These are phyloP conservation scores for Ooceraea biroi DNA, from an alignment of 1,140 invertebrate genomes.

Conservation along the genomic window DNA sequence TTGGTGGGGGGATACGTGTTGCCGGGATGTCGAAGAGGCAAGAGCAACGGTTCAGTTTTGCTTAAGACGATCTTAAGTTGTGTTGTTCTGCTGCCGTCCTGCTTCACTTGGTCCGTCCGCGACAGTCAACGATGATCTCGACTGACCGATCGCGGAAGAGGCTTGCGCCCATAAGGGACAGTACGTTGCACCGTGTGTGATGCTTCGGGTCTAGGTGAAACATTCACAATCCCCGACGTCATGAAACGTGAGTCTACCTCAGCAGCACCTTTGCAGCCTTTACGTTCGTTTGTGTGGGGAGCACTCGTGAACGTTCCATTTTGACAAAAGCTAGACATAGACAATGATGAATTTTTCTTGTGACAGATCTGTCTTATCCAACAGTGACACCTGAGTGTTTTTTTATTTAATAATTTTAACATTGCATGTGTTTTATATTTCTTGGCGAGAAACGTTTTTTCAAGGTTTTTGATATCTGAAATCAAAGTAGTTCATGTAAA, in stretches of 20 bases:
- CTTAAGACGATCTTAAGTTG: constrained; percentile 78
- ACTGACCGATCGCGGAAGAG: constrained; percentile 1
- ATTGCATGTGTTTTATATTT: no score
- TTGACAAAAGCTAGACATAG: not conserved
- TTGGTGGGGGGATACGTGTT: constrained; percentile 78
- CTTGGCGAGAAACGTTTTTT: not conserved
- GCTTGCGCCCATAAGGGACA: not conserved
- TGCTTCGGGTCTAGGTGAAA: constrained; percentile 21
- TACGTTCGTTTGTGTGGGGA: not conserved
- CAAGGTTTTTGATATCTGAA: not conserved
- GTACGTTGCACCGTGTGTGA: not conserved
- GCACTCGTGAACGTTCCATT: not conserved
- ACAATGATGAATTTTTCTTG: not conserved
- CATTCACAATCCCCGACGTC: not conserved
- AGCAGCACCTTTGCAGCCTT: not conserved
- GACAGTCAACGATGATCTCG: constrained; percentile 32
- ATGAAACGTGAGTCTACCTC: constrained; percentile 48
- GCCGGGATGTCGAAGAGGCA: constrained; percentile 74
- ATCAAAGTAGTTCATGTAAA: no score
- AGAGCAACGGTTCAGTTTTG: constrained; percentile 79
- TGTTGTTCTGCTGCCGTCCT: constrained; percentile 66
- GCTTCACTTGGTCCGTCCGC: constrained; percentile 47
- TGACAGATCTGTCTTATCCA: not conserved
- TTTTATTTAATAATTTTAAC: not conserved
- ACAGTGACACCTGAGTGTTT: not conserved